These are phyloP conservation scores for Philaethria dido DNA, from an alignment of 2,888 invertebrate species.

Conservation along the genomic window DNA sequence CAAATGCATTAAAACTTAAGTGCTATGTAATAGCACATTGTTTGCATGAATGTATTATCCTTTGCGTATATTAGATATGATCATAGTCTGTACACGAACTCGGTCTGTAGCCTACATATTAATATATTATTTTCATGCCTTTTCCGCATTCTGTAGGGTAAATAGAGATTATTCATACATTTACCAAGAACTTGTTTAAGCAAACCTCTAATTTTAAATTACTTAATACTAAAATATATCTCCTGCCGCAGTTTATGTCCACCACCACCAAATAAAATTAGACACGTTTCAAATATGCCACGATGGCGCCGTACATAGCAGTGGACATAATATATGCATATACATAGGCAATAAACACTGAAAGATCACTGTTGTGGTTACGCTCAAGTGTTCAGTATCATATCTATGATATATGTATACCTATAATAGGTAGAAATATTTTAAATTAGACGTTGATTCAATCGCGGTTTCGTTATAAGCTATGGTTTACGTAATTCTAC, in stretches of 20 bases:
- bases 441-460: not conserved
- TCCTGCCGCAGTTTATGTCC: not conserved
- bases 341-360: constrained; percentile 56
- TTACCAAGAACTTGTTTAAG: no score
- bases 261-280: not conserved
- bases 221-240: not conserved
- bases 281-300: not conserved
- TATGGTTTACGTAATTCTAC: not conserved
- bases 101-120: constrained; percentile 10
- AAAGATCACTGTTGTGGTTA: constrained; percentile 50
- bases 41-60: constrained; percentile 18
- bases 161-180: not conserved
- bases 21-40: constrained; percentile 31
- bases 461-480: not conserved
- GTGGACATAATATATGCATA: not conserved
- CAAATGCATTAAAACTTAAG: constrained; percentile 13
- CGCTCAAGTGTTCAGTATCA: constrained; percentile 36
- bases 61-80: constrained; percentile 7
- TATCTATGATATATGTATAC: not conserved
- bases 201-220: no score
- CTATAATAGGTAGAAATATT: not conserved
- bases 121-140: not conserved
- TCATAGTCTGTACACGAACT: constrained; percentile 6
- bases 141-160: not conserved
- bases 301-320: no score